phyloP scores from a whole-genome alignment of 2,113 vertebrate genomes.

The Plotosus lineatus region DNA sequence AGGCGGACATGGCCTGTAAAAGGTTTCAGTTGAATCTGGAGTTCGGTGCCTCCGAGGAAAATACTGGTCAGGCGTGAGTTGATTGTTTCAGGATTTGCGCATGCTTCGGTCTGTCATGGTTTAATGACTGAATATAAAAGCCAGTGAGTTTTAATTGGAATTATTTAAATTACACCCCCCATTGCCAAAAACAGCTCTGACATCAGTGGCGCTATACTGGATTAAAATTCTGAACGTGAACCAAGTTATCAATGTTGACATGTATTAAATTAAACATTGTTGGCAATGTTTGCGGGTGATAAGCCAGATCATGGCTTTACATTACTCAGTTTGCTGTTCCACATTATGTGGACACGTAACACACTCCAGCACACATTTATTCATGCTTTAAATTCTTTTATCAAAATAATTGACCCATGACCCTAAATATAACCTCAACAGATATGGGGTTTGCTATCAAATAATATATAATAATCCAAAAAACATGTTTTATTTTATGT shows the following conservation, averaged over 20 bases:
- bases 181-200: constrained; percentile 9
- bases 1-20: not conserved
- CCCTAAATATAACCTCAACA: not conserved
- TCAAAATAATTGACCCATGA: not conserved
- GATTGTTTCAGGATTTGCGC: constrained; percentile 35
- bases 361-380: not conserved
- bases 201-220: not conserved
- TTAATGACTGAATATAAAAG: constrained; percentile 21
- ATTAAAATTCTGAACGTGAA: not conserved
- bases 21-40: not conserved
- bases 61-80: constrained; percentile 9
- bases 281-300: not conserved
- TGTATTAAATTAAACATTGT: constrained; percentile 2
- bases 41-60: not conserved
- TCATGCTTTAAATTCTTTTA: not conserved
- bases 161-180: constrained; percentile 15
- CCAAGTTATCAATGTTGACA: constrained; percentile 7
- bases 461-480: not conserved
- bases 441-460: not conserved
- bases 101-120: constrained; percentile 25
- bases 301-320: not conserved
- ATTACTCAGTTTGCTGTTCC: not conserved
- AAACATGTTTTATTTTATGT: not conserved
- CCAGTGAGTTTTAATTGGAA: constrained; percentile 34
- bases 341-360: not conserved